Base-by-base conservation (phyloP, 2,797 vertebrate genomes). In the Bradypodion ventrale region DNA sequence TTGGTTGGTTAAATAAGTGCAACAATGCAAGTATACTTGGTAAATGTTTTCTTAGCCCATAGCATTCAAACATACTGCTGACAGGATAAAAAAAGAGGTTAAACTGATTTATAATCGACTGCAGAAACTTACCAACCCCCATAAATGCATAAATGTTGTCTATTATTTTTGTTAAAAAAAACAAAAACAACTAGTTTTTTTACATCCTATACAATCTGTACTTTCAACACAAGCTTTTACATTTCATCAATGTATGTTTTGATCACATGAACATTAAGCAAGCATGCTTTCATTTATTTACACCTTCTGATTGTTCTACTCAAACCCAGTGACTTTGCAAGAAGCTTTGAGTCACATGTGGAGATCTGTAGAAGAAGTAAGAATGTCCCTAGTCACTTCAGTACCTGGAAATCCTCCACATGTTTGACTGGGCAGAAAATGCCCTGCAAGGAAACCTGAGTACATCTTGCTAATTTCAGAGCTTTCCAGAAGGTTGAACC, bases 1-100 rank as follows among this genome's bases (percentile, higher is more conserved):
- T 42, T 29, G 49, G 42, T 13, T 44, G 21, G 35, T 69, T 86
- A 84, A 88, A 66, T 29, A 88, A 91, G 90, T 40, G 25, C 72
- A 88, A 78, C 79, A 74, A 1, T 49, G 73, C 16, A 69, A 68
- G 16, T 52, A 80, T 4, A 69, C 35, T 35, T 75, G 49, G 35
- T 32, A 21, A 66, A 80, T 7, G 3, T 40, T 81, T 85, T 75
- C 35, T 69, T 44, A 56, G 37, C 15, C 27, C 75, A 16, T 75
- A 59, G n/a, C 25, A 29, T 40, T 35, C 42, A 75, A 60, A 44
- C 10, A 12, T 59, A 81, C 81, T 62, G 19, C n/a, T 81, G 52
- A 70, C 46, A 74, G 63, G 29, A 52, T 80, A 66, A 56, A 73
- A 44, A 49, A 73, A 66, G 49, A 40, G 7, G 37, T 44, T 42